Conservation (phyloP, 2,797 vertebrate genomes). For the Phrynocephalus guinanensis region DNA sequence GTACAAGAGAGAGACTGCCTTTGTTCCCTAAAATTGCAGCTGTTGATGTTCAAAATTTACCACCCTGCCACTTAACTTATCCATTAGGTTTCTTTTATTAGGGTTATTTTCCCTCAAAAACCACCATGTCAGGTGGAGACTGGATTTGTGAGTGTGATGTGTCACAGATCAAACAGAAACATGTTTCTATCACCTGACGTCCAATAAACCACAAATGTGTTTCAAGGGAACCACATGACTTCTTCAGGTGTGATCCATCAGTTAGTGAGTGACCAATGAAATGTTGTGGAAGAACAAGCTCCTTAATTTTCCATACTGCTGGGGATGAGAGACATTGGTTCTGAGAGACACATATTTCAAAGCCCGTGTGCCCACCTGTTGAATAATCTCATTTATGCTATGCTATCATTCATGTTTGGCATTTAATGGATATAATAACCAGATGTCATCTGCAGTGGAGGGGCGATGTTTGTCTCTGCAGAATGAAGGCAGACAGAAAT, state of each 20-base stretch:
- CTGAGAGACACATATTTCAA: conserved; percentile 2
- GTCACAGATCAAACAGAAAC: not conserved
- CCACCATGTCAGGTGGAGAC: not conserved
- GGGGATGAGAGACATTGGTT: not conserved
- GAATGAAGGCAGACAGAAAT: conserved; percentile 12
- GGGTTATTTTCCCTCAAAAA: not conserved
- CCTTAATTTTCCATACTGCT: not conserved
- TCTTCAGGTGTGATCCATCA: not conserved
- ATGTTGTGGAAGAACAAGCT: not conserved
- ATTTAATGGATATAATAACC: not conserved
- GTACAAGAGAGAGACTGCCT: too few species aligned
- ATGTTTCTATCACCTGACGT: not conserved
- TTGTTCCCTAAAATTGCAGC: too few species aligned
- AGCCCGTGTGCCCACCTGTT: not conserved
- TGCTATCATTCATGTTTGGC: not conserved
- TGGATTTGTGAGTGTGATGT: not conserved
- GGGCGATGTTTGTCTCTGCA: not conserved
- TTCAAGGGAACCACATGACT: not conserved
- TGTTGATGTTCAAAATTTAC: too few species aligned
- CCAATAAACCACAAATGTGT: not conserved
- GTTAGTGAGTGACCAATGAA: not conserved
- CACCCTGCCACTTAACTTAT: not conserved
- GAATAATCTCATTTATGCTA: not conserved
- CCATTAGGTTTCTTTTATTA: not conserved
- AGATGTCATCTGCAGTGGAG: not conserved